Evolutionary conservation across 2,113 vertebrate species (phyloP), one percentile per base, ranked within the genome.

Genomic region (Oostethus manadensis): DNA sequence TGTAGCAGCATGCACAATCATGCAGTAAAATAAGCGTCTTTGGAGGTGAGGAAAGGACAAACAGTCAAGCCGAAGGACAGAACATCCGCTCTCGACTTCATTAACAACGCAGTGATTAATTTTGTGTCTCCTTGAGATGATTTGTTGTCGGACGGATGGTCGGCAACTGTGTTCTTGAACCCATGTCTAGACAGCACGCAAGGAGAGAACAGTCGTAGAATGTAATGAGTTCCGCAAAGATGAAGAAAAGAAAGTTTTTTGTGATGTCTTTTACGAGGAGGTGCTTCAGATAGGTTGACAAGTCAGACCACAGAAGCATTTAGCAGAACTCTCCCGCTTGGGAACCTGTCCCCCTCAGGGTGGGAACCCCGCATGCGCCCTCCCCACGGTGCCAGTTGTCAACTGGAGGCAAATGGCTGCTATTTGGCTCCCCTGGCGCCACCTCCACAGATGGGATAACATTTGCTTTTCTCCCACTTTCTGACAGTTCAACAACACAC

Each of bases 31-130:
- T 74, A 80, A 60, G 67, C 45, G 57, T 73, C 15, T 64, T 84
- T 51, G 71, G 70, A 68, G 73, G 73, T 76, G 70, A 67, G 55
- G 21, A 51, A 22, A 71, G 70, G 68, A 79, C 61, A 64, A 80
- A 71, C 73, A 70, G 64, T 59, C 40, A 23, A 54, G 68, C 44
- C 53, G 74, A 81, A 86, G 86, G 84, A 68, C 80, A 70, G 58
- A 47, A 60, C 65, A 55, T 54, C 50, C 14, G 55, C 65, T 23
- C 35, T 58, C 68, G 62, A 66, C 78, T 76, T 68, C 70, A 51
- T 80, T 88, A 89, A 83, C 88, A 89, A 86, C 87, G 77, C 81
- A 88, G 83, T 92, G 86, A 90, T 77, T 76, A 73, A 80, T 82
- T 76, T 57, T 58, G 26, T 44, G 49, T 82, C 71, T 73, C 81